Percentiles rank a stretch among this genome's conserved stretches.
Evolutionary conservation across 2,113 vertebrate genomes (phyloP).

Genomic region (Limanda limanda): DNA sequence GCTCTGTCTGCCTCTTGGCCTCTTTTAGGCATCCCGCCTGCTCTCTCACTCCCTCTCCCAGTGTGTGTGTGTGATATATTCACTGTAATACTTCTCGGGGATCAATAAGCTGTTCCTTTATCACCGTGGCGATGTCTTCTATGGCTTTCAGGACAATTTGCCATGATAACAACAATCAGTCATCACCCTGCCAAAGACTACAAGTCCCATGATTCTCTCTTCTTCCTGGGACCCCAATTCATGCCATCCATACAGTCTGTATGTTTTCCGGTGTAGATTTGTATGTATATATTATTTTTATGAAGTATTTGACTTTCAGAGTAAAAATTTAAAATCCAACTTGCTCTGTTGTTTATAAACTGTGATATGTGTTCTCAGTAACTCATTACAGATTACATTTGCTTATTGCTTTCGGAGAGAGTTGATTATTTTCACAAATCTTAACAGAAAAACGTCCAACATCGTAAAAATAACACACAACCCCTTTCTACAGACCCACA

Average conservation of each 20-base stretch:
- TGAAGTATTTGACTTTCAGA: background rate
- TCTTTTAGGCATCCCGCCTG: background rate
- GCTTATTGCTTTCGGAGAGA: constrained; percentile 42
- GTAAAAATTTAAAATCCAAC: background rate
- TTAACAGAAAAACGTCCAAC: constrained; percentile 48
- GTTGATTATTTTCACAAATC: constrained; percentile 77
- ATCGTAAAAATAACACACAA: constrained; percentile 61
- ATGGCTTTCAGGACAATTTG: constrained; percentile 94
- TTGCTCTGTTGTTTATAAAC: constrained; percentile 19
- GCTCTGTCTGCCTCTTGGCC: background rate
- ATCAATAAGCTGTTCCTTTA: constrained; percentile 95
- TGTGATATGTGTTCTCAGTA: background rate
- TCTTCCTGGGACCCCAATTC: background rate
- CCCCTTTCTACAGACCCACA: background rate
- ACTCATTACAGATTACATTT: constrained; percentile 41
- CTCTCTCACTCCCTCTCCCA: background rate
- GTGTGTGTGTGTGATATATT: constrained; percentile 86
- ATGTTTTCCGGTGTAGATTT: background rate
- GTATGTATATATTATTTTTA: background rate
- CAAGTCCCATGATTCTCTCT: constrained; percentile 48
- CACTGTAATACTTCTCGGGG: constrained; percentile 94
- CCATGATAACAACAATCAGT: constrained; percentile 93
- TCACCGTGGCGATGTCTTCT: constrained; percentile 86
- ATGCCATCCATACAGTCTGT: background rate
- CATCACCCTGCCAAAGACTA: constrained; percentile 82